Conservation (phyloP, 1,140 invertebrate genomes). For the Nasonia vitripennis region DNA sequence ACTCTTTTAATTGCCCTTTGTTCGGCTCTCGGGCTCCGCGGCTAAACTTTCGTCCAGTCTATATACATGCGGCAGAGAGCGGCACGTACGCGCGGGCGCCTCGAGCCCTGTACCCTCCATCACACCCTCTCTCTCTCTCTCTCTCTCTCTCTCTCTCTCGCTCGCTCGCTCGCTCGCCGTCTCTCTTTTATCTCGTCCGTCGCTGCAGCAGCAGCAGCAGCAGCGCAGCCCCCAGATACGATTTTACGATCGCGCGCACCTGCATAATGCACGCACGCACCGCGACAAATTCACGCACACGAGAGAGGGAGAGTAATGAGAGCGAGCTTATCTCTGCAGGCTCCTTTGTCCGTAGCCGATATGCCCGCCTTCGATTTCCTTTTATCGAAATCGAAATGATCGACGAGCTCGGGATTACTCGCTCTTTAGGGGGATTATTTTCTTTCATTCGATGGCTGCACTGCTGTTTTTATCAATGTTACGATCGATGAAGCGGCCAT, state of each 20-base stretch:
- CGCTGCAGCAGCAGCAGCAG: slow-evolving; percentile 46
- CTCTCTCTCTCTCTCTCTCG: too few relatives aligned
- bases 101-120: slow-evolving; percentile 36
- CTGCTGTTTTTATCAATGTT: background rate
- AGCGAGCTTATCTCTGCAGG: background rate
- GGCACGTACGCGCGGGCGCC: slow-evolving; percentile 21
- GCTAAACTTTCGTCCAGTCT: slow-evolving; percentile 1
- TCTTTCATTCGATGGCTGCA: background rate
- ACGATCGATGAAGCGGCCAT: too few relatives aligned
- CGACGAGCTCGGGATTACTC: background rate
- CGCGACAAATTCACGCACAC: slow-evolving; percentile 4
- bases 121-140: slow-evolving; percentile 32
- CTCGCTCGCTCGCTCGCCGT: too few relatives aligned
- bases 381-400: background rate
- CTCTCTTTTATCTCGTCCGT: slow-evolving; percentile 43
- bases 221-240: slow-evolving; percentile 52
- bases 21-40: background rate
- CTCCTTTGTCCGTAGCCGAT: background rate
- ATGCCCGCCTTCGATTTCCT: background rate
- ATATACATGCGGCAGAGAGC: background rate
- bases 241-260: slow-evolving; percentile 58
- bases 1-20: slow-evolving; percentile 19
- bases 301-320: slow-evolving; percentile 36
- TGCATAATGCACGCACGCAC: background rate
- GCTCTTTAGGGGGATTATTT: slow-evolving; percentile 16